Conservation (phyloP, 2,113 vertebrate genomes). For the Uria lomvia region DNA sequence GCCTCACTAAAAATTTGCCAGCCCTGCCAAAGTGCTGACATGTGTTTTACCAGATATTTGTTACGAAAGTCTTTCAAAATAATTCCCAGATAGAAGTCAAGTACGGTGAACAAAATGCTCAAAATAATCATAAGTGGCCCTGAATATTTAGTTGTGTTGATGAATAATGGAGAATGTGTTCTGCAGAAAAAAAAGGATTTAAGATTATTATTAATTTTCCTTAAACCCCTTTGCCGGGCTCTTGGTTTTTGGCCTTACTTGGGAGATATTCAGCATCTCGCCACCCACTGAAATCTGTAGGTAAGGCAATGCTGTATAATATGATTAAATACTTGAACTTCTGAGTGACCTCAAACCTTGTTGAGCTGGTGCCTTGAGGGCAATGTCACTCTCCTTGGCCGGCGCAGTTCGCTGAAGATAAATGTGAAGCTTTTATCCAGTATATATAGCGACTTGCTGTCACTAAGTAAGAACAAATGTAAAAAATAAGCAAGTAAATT, state of each 20-base stretch:
- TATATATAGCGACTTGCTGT: neutral
- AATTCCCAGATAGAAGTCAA: slow-evolving; percentile 5
- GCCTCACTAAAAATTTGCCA: neutral
- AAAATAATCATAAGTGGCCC: neutral
- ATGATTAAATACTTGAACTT: neutral
- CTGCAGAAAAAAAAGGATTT: neutral
- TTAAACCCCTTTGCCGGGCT: neutral
- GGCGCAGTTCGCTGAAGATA: neutral
- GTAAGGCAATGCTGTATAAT: neutral
- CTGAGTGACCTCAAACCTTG: neutral
- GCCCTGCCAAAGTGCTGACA: slow-evolving; percentile 1
- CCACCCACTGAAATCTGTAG: neutral
- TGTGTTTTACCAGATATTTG: slow-evolving; percentile 24
- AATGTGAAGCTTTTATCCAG: neutral
- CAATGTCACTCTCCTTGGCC: neutral
- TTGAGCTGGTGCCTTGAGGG: neutral
- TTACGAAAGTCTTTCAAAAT: neutral
- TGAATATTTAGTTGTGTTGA: neutral
- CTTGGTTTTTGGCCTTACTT: neutral
- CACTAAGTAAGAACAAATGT: neutral
- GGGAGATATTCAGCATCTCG: neutral
- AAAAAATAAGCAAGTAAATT: neutral
- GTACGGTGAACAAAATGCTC: neutral
- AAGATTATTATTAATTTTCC: neutral
- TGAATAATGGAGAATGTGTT: neutral